These are phyloP conservation scores for Porites lutea DNA, from an alignment of 64 coral and sea anemone species.

Conservation along the genomic window DNA sequence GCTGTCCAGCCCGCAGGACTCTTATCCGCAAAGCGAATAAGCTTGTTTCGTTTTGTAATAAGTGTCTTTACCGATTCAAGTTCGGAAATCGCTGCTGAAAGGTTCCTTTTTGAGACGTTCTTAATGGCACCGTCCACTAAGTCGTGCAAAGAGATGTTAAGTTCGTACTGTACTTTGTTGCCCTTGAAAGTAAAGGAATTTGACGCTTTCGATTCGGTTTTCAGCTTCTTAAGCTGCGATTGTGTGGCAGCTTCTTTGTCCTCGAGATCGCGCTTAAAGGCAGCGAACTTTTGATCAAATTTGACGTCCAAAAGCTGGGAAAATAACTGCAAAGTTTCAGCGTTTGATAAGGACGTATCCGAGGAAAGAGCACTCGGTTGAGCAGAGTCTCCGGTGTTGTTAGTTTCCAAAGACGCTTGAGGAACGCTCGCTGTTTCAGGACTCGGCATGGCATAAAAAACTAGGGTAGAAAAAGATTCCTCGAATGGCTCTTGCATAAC, in stretches of 20 bases:
- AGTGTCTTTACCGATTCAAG: neutral
- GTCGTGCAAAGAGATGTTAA: slow-evolving; percentile 40
- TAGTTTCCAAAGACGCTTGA: slow-evolving; percentile 20
- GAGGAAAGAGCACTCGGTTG: neutral
- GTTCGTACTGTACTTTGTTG: slow-evolving; percentile 58
- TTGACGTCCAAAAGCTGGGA: slow-evolving; percentile 30
- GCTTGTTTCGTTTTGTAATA: slow-evolving; percentile 44
- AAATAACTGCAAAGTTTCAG: slow-evolving; percentile 39
- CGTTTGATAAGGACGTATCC: slow-evolving; percentile 23
- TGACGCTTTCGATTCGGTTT: no score
- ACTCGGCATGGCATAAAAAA: slow-evolving; percentile 16
- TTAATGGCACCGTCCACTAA: slow-evolving; percentile 5
- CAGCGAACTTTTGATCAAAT: slow-evolving; percentile 24
- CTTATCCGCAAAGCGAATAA: slow-evolving; percentile 54
- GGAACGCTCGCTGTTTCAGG: slow-evolving; percentile 11
- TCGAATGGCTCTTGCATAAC: slow-evolving; percentile 51
- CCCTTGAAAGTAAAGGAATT: no score
- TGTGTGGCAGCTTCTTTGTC: slow-evolving; percentile 37
- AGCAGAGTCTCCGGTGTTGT: slow-evolving; percentile 1
- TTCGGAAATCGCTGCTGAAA: slow-evolving; percentile 30
- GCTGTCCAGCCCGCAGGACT: slow-evolving; percentile 41
- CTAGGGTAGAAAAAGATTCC: slow-evolving; percentile 29
- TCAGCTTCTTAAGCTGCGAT: neutral
- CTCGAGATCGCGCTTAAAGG: slow-evolving; percentile 32
- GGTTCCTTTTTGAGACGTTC: neutral